These are phyloP conservation scores for Malacoraja senta DNA, from an alignment of 2,797 vertebrate genomes.

Conservation along the genomic window DNA sequence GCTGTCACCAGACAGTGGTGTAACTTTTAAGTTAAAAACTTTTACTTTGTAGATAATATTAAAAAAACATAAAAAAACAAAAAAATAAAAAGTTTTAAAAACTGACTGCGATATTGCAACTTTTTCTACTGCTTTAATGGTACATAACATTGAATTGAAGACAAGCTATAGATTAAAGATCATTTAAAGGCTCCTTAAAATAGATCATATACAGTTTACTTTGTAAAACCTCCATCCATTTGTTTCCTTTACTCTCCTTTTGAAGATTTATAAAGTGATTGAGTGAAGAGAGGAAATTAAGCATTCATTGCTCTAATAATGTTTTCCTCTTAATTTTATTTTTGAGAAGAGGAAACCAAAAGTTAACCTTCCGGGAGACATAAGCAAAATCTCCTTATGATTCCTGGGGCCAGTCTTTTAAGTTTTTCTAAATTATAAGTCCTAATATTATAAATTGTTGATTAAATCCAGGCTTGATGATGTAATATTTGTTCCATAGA, in stretches of 20 bases:
- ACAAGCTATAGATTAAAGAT: background rate
- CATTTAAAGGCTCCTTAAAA: background rate
- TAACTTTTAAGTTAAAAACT: constrained; percentile 99
- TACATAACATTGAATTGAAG: background rate
- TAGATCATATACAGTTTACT: background rate
- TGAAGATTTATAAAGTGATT: background rate
- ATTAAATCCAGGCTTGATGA: background rate
- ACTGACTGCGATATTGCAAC: constrained; percentile 57
- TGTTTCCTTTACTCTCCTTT: background rate
- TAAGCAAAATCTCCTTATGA: background rate
- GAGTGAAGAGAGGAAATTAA: background rate
- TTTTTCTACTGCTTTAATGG: constrained; percentile 10
- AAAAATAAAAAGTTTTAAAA: constrained; percentile 99
- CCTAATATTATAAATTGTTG: background rate
- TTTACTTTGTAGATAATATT: constrained; percentile 99
- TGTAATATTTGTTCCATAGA: background rate
- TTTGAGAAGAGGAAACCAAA: background rate
- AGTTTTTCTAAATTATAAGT: background rate
- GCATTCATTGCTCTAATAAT: background rate
- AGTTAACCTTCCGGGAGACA: background rate
- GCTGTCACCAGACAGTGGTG: constrained; percentile 81
- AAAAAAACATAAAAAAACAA: constrained; percentile 86
- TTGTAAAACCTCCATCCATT: background rate
- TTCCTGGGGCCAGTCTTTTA: background rate
- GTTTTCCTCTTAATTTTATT: background rate